Evolutionary conservation across 2,113 vertebrate genomes (phyloP).

Genomic region (Syrmaticus mikado): DNA sequence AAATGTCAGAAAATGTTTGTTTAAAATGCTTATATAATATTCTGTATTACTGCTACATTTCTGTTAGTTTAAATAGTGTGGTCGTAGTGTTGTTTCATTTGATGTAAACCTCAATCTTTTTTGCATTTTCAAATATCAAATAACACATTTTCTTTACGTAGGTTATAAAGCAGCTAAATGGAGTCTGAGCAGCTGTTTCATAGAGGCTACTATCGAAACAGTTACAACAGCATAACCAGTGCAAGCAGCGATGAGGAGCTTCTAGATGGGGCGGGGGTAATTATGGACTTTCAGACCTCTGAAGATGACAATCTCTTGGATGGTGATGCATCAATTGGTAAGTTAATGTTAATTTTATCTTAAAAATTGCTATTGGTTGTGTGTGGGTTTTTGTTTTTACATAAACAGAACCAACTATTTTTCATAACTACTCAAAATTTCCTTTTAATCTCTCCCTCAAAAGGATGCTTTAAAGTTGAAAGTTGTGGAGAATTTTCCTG

Average conservation of each 20-base stretch:
- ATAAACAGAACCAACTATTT: not conserved
- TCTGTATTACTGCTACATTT: not conserved
- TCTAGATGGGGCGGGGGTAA: conserved; percentile 93
- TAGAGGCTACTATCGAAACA: conserved; percentile 95
- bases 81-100: not conserved
- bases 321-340: conserved; percentile 94
- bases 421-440: not conserved
- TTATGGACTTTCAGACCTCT: conserved; percentile 99
- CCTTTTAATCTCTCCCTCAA: not conserved
- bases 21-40: not conserved
- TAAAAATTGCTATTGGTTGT: not conserved
- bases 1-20: not conserved
- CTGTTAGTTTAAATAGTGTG: not conserved
- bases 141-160: conserved; percentile 42
- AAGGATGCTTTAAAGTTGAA: not conserved
- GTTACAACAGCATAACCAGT: conserved; percentile 98
- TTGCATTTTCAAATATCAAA: not conserved
- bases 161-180: conserved; percentile 92
- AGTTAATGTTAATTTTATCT: conserved; percentile 42
- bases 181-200: conserved; percentile 99
- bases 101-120: not conserved
- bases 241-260: conserved; percentile 99
- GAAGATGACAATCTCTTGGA: conserved; percentile 98
- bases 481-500: not conserved
- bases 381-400: not conserved